Evolutionary conservation across 2,888 invertebrate genomes (phyloP), one percentile per base, ranked within the genome.

Genomic region (Auanema freiburgensis): DNA sequence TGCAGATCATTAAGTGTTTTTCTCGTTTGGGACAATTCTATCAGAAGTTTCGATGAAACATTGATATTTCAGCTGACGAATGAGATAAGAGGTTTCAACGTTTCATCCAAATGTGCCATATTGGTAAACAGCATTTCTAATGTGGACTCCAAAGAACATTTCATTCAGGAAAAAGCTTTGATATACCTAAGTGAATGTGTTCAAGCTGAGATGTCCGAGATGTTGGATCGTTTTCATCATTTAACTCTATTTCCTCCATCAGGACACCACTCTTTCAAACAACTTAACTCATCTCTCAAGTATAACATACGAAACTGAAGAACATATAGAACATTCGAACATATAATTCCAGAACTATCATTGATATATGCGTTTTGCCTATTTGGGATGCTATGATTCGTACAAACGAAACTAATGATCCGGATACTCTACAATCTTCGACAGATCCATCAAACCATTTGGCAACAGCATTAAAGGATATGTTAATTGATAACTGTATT

Each of bases 1-100:
- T 67, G 40, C 59, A 70, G 70, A 23, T 63, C 66, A 63, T 60
- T 72, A 57, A 65, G 65, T 18, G 65, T 65, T 41, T 71, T 71
- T n/a, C 55, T 71, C 16, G 71, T 71, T n/a, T 71, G 71, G 71
- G 71, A 71, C 52, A 63, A 66, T 42, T 43, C 54, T 1, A 21
- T 60, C 5, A 12, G 25, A 44, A 49, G 43, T 54, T 46, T 60
- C 21, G 60, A 60, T 44, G 60, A 55, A 18, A 16, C 54, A 11
- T 41, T 42, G 5, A 25, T 60, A 12, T 25, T 44, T 16, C 42
- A 46, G 8, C 33, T 60, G n/a, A 42, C 55, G 4, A 33, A 33
- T 33, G 33, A 33, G 33, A 33, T 33, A 33, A 33, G 33, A 33
- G 33, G 33, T 33, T 33, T 33, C 8, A 33, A 33, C 8, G 33